Evolutionary conservation across 2,797 vertebrate species (phyloP).

Genomic region (Sebastes melanostomus): DNA sequence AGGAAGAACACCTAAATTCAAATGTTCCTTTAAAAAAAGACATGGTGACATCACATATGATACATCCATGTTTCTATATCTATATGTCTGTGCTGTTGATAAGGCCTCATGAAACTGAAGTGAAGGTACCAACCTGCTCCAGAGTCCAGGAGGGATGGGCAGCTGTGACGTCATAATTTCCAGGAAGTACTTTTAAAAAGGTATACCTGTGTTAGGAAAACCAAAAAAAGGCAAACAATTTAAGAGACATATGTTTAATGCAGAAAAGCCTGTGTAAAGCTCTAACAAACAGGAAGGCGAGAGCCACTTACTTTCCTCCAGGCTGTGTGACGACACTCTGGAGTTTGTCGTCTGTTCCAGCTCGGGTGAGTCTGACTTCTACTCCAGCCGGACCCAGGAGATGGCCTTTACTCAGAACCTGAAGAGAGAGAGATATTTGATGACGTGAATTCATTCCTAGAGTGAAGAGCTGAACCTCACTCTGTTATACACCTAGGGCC

Average conservation of each 20-base stretch:
- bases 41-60: background rate
- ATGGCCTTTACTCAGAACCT: conserved; percentile 97
- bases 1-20: background rate
- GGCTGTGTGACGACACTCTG: conserved; percentile 89
- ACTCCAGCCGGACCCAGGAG: conserved; percentile 90
- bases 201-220: conserved; percentile 85
- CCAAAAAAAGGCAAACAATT: background rate
- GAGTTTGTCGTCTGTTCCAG: conserved; percentile 83
- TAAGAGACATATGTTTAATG: background rate
- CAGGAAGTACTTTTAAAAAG: conserved; percentile 95
- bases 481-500: background rate
- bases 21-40: background rate
- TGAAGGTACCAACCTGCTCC: conserved; percentile 85
- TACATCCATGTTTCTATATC: background rate
- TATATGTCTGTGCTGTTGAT: background rate
- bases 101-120: background rate
- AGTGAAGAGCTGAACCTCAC: background rate
- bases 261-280: background rate
- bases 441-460: background rate
- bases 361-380: conserved; percentile 87
- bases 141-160: conserved; percentile 92
- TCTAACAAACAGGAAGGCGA: background rate
- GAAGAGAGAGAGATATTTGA: background rate
- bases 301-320: conserved; percentile 91
- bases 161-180: conserved; percentile 92